Evolutionary conservation across 2,888 invertebrate genomes (phyloP).

Genomic region (Drosophila suboccidentalis): DNA sequence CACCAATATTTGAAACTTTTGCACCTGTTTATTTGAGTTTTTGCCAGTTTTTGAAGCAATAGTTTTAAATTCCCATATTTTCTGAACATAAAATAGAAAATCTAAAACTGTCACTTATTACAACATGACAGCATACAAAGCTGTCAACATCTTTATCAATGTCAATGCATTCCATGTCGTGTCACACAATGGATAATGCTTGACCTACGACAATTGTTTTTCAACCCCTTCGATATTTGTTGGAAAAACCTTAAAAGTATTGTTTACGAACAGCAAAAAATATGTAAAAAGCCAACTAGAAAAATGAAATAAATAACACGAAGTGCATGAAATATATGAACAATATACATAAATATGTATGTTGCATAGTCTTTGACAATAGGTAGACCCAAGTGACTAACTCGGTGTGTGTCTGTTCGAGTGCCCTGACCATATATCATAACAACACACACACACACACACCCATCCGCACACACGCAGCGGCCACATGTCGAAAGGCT

Average conservation of each 20-base stretch:
- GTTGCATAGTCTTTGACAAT: slow-evolving; percentile 48
- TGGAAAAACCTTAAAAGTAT: slow-evolving; percentile 59
- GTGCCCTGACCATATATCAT: slow-evolving; percentile 54
- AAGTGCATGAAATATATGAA: slow-evolving; percentile 41
- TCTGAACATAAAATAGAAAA: neutral
- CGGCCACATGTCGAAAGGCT: slow-evolving; percentile 21
- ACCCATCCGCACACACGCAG: slow-evolving; percentile 15
- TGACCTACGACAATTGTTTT: slow-evolving; percentile 57
- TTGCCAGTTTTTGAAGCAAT: neutral
- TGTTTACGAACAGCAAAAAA: slow-evolving; percentile 52
- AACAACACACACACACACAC: slow-evolving; percentile 33
- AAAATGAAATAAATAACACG: slow-evolving; percentile 49
- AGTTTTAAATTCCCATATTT: no score
- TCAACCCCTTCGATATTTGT: slow-evolving; percentile 16
- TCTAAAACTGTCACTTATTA: neutral
- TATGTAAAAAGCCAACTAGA: slow-evolving; percentile 36
- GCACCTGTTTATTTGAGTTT: no score
- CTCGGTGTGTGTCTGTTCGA: slow-evolving; percentile 19
- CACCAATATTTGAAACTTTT: no score
- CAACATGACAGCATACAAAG: neutral
- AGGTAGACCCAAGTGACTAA: slow-evolving; percentile 34
- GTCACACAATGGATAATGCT: slow-evolving; percentile 35
- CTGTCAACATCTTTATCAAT: slow-evolving; percentile 23
- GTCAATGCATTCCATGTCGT: slow-evolving; percentile 17
- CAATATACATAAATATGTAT: slow-evolving; percentile 35